Conservation (phyloP, 2,113 vertebrate genomes). For the Galbula dea region DNA sequence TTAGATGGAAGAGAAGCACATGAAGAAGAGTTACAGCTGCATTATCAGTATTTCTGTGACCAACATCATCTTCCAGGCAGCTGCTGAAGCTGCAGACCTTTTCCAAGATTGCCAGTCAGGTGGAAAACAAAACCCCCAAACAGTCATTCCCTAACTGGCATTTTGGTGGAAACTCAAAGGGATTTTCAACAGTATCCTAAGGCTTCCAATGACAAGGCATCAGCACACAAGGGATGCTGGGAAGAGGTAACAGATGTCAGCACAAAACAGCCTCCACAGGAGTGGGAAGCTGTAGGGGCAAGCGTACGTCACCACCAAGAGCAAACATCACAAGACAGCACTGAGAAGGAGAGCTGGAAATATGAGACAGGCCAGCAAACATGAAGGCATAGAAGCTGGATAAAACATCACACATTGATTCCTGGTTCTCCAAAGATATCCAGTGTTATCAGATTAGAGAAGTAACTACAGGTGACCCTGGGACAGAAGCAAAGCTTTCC, state of each 20-base stretch:
- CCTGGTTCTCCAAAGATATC: background rate
- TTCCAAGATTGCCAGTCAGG: background rate
- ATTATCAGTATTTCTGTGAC: background rate
- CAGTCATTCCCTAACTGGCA: background rate
- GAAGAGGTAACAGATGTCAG: background rate
- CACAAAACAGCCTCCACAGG: background rate
- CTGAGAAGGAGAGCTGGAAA: background rate
- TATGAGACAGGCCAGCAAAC: background rate
- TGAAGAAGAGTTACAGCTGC: background rate
- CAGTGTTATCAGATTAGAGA: background rate
- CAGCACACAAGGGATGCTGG: background rate
- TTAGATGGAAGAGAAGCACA: background rate
- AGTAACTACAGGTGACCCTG: background rate
- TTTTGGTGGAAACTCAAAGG: background rate
- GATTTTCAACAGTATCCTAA: background rate
- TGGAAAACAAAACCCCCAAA: background rate
- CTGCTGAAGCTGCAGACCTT: background rate
- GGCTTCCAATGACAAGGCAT: background rate
- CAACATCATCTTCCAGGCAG: background rate
- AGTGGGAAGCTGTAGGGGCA: background rate
- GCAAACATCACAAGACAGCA: background rate
- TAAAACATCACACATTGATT: background rate
- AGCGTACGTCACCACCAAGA: background rate
- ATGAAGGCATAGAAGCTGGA: accelerated
- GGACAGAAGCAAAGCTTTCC: background rate